Evolutionary conservation across 2,797 vertebrate species (phyloP), one percentile per base, ranked within the genome.

Genomic region (Gallinago solitaria): DNA sequence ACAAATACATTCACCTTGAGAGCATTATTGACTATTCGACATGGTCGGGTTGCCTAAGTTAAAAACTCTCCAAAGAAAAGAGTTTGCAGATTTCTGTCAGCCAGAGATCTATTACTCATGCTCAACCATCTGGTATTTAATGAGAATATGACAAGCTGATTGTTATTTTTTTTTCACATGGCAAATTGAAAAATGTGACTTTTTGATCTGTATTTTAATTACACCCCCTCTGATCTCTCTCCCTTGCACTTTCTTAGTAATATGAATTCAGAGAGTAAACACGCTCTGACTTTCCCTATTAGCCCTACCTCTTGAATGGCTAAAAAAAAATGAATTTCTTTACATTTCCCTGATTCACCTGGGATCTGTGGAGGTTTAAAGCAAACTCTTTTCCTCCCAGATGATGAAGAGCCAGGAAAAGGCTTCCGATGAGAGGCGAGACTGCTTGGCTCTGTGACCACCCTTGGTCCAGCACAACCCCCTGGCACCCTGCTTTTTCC

Each of bases 61-160:
- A 97, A 96, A 93, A 96, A 96, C 95, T 96, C 96, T 95, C 95
- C 78, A 80, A 97, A 97, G 97, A 97, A 97, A 97, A 97, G 97
- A 97, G 93, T 97, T 97, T 97, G 94, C 96, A 97, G 96, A 97
- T 97, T 97, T 98, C 98, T 96, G 97, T 96, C 97, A 97, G 97
- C 97, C 90, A 95, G 93, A 96, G 93, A 97, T 98, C 97, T 83
- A 97, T 98, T 98, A 98, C 98, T 98, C 98, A 98, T 98, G 96
- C 97, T 97, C 94, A 94, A 91, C 98, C 98, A 98, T 98, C 98
- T 98, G 98, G 96, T 98, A 97, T 96, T 97, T 98, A 98, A 98
- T 96, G 98, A 97, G 98, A 97, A 95, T 96, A 97, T 98, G 98
- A 98, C 97, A 98, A 97, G 98, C 97, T 97, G 96, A 97, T 98